Conservation (phyloP, 2,888 invertebrate species). For the Lochmaea capreae region DNA sequence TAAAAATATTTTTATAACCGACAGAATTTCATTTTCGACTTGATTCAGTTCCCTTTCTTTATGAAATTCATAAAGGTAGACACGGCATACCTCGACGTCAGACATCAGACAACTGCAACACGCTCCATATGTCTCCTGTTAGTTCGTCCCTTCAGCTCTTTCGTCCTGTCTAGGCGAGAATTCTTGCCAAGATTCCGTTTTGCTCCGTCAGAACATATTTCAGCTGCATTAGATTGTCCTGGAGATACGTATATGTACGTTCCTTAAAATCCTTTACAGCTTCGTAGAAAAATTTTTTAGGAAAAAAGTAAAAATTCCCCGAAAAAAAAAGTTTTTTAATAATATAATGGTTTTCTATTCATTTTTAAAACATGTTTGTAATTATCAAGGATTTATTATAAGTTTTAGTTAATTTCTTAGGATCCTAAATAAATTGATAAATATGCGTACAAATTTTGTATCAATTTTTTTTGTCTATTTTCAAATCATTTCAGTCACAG, state of each 20-base stretch:
- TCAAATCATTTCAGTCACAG: too few relatives aligned
- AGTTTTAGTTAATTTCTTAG: too few relatives aligned
- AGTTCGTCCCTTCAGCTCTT: neutral
- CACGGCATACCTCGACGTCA: neutral
- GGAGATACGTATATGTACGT: neutral
- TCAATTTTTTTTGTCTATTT: too few relatives aligned
- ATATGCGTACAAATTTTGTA: too few relatives aligned
- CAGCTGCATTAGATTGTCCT: neutral
- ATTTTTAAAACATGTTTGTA: too few relatives aligned
- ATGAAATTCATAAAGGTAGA: neutral
- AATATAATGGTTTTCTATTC: too few relatives aligned
- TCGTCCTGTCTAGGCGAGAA: neutral
- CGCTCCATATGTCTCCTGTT: neutral
- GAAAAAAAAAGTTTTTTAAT: too few relatives aligned
- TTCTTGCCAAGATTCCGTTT: constrained; percentile 1
- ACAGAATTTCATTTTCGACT: neutral
- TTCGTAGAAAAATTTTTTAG: neutral
- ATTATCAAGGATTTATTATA: too few relatives aligned
- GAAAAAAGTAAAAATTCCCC: neutral
- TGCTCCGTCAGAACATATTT: constrained; percentile 2
- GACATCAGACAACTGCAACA: neutral
- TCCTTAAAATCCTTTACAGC: neutral
- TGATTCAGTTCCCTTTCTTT: neutral
- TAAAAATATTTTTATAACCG: too few relatives aligned
- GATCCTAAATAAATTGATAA: too few relatives aligned